phyloP scores from a whole-genome alignment of 2,888 invertebrate species.

The Dorcus hopei region DNA sequence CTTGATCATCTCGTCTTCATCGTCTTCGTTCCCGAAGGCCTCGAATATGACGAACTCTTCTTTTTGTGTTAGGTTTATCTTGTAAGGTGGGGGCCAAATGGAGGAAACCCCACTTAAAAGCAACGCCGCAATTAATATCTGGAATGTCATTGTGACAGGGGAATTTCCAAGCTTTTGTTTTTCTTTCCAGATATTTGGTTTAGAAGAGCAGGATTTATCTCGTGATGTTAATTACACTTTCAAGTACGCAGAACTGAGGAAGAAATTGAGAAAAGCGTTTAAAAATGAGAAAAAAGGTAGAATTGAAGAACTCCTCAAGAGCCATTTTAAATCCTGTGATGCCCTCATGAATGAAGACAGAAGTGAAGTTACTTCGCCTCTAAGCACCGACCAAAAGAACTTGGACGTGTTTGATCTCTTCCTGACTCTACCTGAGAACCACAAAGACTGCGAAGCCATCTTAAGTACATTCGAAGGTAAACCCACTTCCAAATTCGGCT shows the following conservation, averaged over 20 bases:
- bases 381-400: slow-evolving; percentile 38
- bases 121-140: not conserved
- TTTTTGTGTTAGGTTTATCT: slow-evolving; percentile 40
- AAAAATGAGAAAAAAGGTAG: not conserved
- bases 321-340: not conserved
- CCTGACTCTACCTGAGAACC: slow-evolving; percentile 35
- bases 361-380: slow-evolving; percentile 5
- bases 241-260: slow-evolving; percentile 36
- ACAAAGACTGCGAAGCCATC: slow-evolving; percentile 35
- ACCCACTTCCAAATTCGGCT: too few relatives aligned
- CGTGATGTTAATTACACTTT: slow-evolving; percentile 65
- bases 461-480: slow-evolving; percentile 28
- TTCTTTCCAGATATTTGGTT: slow-evolving; percentile 63
- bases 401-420: slow-evolving; percentile 46
- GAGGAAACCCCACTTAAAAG: not conserved
- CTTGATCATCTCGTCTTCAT: slow-evolving; percentile 49
- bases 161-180: not conserved
- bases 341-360: not conserved
- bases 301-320: not conserved
- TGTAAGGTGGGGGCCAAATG: slow-evolving; percentile 44
- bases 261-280: slow-evolving; percentile 1
- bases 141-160: not conserved
- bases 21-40: slow-evolving; percentile 40
- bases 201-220: slow-evolving; percentile 67
- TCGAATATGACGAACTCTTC: slow-evolving; percentile 46